Conservation (phyloP, 1,140 invertebrate genomes). For the Hypothenemus hampei region DNA sequence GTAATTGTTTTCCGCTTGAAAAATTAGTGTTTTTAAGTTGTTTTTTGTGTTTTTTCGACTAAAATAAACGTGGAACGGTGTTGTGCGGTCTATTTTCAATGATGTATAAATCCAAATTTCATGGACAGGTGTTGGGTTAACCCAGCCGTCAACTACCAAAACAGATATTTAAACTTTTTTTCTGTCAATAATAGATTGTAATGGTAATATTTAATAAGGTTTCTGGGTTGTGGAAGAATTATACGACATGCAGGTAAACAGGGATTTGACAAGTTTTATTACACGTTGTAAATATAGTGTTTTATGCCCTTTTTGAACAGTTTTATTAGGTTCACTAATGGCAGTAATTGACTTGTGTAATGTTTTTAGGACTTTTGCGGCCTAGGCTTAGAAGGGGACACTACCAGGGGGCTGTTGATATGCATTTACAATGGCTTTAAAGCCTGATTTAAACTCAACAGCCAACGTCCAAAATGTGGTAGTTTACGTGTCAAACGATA, state of each 20-base stretch:
- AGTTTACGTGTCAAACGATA: conserved; percentile 49
- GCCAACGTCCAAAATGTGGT: conserved; percentile 47
- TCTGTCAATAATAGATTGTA: conserved; percentile 39
- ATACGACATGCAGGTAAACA: conserved; percentile 47
- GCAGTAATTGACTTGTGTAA: conserved; percentile 24
- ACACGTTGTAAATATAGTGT: no score
- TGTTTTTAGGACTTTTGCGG: conserved; percentile 40
- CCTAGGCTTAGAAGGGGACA: conserved; percentile 42
- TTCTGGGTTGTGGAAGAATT: conserved; percentile 34
- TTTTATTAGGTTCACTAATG: conserved; percentile 27
- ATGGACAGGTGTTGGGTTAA: conserved; percentile 45
- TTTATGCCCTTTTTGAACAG: conserved; percentile 3
- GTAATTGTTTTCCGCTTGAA: conserved; percentile 28
- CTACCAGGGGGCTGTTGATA: conserved; percentile 44
- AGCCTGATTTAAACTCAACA: conserved; percentile 46
- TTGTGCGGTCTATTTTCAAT: conserved; percentile 32
- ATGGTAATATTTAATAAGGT: conserved; percentile 41
- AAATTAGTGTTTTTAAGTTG: conserved; percentile 24
- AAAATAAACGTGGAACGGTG: conserved; percentile 17
- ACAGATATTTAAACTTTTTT: conserved; percentile 30
- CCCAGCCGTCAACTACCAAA: conserved; percentile 32
- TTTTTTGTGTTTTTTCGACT: conserved; percentile 19
- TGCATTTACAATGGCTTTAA: conserved; percentile 46
- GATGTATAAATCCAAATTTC: conserved; percentile 36
- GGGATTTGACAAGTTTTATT: conserved; percentile 6